These are phyloP conservation scores for Ephestia elutella DNA, from an alignment of 1,140 invertebrate species.

Conservation along the genomic window DNA sequence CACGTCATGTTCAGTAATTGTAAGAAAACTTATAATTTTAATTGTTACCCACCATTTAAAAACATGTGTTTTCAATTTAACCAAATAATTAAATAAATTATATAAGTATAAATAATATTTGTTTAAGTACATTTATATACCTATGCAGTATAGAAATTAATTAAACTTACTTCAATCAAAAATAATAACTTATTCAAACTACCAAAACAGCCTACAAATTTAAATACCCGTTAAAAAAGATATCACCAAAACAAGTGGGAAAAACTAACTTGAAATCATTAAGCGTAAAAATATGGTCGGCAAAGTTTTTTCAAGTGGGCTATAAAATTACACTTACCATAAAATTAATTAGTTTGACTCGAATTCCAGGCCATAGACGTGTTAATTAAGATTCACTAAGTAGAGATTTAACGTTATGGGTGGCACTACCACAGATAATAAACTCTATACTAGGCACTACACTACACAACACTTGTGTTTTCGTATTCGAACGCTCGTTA, in stretches of 20 bases:
- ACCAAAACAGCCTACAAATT: neutral
- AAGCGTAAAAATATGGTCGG: conserved; percentile 2
- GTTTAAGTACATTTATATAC: no score
- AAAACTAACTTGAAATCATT: neutral
- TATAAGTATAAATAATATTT: no score
- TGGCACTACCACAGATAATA: no score
- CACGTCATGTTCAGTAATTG: no score
- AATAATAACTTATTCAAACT: no score
- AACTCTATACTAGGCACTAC: no score
- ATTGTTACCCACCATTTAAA: no score
- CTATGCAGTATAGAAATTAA: no score
- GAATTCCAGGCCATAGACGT: neutral
- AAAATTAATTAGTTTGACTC: conserved; percentile 7
- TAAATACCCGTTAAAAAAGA: neutral
- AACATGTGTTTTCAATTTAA: no score
- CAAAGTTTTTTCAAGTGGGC: neutral
- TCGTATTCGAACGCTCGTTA: neutral
- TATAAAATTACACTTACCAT: conserved; percentile 11
- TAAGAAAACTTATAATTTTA: no score
- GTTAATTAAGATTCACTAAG: neutral
- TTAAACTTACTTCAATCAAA: no score
- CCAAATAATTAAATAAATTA: no score
- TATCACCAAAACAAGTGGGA: neutral
- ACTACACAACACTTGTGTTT: neutral
- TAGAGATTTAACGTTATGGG: neutral